Conservation (phyloP, 2,888 invertebrate genomes). For the Entomobrya proxima region DNA sequence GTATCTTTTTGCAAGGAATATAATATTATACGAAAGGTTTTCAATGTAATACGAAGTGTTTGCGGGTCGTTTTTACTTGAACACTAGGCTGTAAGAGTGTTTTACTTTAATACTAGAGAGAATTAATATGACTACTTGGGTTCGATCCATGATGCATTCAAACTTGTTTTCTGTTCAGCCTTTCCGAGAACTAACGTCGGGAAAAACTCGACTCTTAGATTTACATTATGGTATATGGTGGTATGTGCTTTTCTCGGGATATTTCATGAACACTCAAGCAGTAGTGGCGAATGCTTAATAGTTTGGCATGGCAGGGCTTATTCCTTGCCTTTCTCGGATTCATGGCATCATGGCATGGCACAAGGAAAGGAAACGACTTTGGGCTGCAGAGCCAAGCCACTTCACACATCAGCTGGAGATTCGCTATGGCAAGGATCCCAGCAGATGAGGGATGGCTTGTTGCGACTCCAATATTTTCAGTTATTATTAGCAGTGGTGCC, state of each 20-base stretch:
- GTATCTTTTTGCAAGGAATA: no score
- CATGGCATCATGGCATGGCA: constrained; percentile 23
- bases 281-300: neutral
- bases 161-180: neutral
- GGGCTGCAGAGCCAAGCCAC: constrained; percentile 28
- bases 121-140: neutral
- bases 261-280: constrained; percentile 32
- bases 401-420: constrained; percentile 70
- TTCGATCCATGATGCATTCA: constrained; percentile 33
- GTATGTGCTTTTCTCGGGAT: constrained; percentile 31
- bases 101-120: neutral
- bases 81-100: neutral
- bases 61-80: no score
- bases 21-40: no score
- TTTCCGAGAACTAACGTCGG: constrained; percentile 41
- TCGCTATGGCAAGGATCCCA: constrained; percentile 72
- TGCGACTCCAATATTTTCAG: constrained; percentile 5
- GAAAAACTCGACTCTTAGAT: neutral
- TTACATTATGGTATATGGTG: neutral
- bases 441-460: constrained; percentile 48
- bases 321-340: constrained; percentile 23
- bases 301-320: neutral
- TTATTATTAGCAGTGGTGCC: constrained; percentile 35
- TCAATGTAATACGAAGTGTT: no score
- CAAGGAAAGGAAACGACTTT: constrained; percentile 43